Conservation (phyloP, 2,797 vertebrate genomes). For the Antrozous pallidus region DNA sequence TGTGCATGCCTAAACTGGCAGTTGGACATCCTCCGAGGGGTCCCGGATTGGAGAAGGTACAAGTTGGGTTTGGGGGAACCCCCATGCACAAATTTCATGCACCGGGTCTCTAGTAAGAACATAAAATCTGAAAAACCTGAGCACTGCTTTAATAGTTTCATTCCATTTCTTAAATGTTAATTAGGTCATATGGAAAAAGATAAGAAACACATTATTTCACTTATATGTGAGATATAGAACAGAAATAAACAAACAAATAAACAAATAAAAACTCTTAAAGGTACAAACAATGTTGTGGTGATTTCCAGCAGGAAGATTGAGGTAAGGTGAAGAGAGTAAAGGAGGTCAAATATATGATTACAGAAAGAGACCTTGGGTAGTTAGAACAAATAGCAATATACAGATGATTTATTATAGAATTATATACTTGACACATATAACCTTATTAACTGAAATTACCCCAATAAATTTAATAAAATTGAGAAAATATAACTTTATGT, state of each 20-base stretch:
- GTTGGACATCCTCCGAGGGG: too few species aligned
- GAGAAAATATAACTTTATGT: not conserved
- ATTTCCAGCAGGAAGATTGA: not conserved
- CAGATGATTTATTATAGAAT: not conserved
- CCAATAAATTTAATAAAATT: not conserved
- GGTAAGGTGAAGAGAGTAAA: too few species aligned
- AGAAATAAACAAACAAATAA: not conserved
- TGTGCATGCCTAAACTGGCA: too few species aligned
- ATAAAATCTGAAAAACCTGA: not conserved
- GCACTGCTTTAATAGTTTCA: not conserved
- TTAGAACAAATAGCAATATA: not conserved
- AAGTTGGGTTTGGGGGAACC: too few species aligned
- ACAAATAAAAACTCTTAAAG: not conserved
- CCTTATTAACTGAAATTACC: not conserved
- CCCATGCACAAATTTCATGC: too few species aligned
- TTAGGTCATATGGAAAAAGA: not conserved
- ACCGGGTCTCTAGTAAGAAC: not conserved
- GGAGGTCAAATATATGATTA: not conserved
- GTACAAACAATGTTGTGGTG: not conserved
- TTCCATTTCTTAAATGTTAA: not conserved
- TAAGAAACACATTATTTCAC: not conserved
- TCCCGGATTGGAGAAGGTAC: too few species aligned
- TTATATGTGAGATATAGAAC: too few species aligned
- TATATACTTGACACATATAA: not conserved
- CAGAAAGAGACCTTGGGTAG: not conserved